A percentile compares a stretch with the other conserved stretches of the same genome.
Evolutionary conservation across 2,113 vertebrate genomes (phyloP).

Genomic region (Chloebia gouldiae): DNA sequence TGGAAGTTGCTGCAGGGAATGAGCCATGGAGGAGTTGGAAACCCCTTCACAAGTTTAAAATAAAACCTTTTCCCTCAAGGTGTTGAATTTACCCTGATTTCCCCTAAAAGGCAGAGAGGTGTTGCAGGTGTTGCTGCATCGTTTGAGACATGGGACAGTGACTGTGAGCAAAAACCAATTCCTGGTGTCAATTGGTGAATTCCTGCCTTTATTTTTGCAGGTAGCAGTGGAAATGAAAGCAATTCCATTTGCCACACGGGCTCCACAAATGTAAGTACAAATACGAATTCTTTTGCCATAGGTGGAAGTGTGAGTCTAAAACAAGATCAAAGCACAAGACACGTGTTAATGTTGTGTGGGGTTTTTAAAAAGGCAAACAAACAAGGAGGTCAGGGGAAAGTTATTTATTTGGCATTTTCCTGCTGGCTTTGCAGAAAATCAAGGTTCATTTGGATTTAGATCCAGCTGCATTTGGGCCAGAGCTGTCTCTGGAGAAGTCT

Average conservation of each 20-base stretch:
- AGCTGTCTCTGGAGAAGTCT: conserved; percentile 8
- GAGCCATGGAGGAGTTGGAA: not conserved
- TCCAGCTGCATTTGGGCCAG: not conserved
- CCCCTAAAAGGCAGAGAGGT: not conserved
- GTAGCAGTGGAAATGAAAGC: not conserved
- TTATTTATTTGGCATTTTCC: not conserved
- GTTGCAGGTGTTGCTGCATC: not conserved
- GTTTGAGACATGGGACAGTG: rapidly evolving
- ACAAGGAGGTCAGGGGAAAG: not conserved
- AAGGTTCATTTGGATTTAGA: not conserved
- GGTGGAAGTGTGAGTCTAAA: not conserved
- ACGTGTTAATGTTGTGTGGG: not conserved
- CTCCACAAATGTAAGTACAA: conserved; percentile 35
- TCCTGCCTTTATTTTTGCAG: conserved; percentile 33
- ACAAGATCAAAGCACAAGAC: not conserved
- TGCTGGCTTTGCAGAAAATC: conserved; percentile 2
- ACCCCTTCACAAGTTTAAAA: not conserved
- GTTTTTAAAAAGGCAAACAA: not conserved
- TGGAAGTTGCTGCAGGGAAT: not conserved
- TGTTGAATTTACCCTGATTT: not conserved
- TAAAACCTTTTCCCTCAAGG: not conserved
- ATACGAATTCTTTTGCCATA: not conserved
- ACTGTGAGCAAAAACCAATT: not conserved
- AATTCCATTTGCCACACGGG: not conserved
- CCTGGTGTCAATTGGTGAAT: not conserved